phyloP scores from a whole-genome alignment of 2,888 invertebrate species.

The Diploptera punctata region DNA sequence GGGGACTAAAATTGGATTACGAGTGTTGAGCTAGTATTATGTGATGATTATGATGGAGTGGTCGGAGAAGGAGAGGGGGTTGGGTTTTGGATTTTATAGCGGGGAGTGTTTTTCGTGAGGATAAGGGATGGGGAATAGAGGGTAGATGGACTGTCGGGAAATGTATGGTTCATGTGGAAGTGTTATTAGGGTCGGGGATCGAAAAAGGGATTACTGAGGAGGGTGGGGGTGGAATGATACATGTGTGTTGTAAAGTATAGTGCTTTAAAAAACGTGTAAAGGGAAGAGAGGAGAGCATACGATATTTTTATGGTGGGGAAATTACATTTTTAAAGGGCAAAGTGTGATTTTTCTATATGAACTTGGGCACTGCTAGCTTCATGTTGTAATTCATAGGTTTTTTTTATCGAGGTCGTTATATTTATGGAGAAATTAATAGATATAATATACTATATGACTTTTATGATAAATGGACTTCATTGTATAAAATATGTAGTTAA shows the following conservation, averaged over 20 bases:
- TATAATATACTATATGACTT: too few relatives aligned
- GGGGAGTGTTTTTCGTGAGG: constrained; percentile 26
- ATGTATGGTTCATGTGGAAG: constrained; percentile 26
- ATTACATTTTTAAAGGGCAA: constrained; percentile 21
- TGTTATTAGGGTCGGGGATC: constrained; percentile 25
- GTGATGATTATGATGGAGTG: constrained; percentile 46
- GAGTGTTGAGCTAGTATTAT: constrained; percentile 47
- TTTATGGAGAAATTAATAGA: too few relatives aligned
- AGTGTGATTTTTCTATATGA: constrained; percentile 7
- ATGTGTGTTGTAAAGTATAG: constrained; percentile 21
- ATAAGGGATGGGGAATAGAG: not conserved
- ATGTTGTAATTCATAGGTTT: constrained; percentile 7
- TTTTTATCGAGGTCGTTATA: too few relatives aligned
- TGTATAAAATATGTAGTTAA: too few relatives aligned
- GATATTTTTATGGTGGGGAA: constrained; percentile 21
- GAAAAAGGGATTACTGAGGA: constrained; percentile 5
- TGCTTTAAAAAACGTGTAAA: constrained; percentile 26
- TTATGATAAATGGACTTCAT: too few relatives aligned
- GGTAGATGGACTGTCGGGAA: constrained; percentile 18
- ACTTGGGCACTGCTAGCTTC: not conserved
- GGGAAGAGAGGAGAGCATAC: constrained; percentile 18
- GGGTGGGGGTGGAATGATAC: constrained; percentile 24
- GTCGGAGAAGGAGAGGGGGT: too few relatives aligned
- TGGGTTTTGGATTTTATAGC: constrained; percentile 40
- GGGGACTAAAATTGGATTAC: constrained; percentile 50